Evolutionary conservation across 2,797 vertebrate genomes (phyloP), one percentile per base, ranked within the genome.

Genomic region (Periparus ater): DNA sequence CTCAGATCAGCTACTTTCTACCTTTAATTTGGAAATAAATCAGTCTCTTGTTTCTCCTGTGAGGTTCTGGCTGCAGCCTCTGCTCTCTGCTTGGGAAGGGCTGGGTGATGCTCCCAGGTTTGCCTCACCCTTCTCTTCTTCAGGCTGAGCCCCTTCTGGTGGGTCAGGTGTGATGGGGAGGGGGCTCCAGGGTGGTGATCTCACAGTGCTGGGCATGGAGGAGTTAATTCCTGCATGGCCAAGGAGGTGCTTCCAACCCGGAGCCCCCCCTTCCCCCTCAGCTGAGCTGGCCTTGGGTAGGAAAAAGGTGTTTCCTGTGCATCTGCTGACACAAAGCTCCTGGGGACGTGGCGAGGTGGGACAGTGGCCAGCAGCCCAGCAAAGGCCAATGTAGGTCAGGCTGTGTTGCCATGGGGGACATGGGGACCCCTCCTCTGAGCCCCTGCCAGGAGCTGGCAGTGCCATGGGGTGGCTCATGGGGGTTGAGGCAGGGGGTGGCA

Each of bases 261-360:
- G 57, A 7, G 26, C 36, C 17, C 34, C 26, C 5, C 34, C 26
- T 9, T 42, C 42, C 42, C 16, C 42, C 42, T 11, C 1, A 0
- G 36, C 85, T 13, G 18, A 77, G 60, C 55, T 0, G 1, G 38
- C 50, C 55, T 74, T 42, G 82, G 25, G 89, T 96, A 96, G 97
- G 97, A 97, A 97, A 97, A 97, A 97, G 97, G 93, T 97, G 97
- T 94, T 97, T 97, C 97, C 97, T 97, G 92, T 94, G 80, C 88
- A 93, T 95, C 78, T 94, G 95, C 97, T 97, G 96, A 97, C 92
- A 89, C 53, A 73, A 48, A 85, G 84, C 77, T 89, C 89, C 86
- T 70, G 86, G 74, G 85, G 54, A 83, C 21, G 2, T 3, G 6
- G 11, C 0, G n/a, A 70, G 66, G 71, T 66, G 89, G 95, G 93